These are phyloP conservation scores for Lasioglossum morio DNA, from an alignment of 2,888 invertebrate species.

Conservation along the genomic window DNA sequence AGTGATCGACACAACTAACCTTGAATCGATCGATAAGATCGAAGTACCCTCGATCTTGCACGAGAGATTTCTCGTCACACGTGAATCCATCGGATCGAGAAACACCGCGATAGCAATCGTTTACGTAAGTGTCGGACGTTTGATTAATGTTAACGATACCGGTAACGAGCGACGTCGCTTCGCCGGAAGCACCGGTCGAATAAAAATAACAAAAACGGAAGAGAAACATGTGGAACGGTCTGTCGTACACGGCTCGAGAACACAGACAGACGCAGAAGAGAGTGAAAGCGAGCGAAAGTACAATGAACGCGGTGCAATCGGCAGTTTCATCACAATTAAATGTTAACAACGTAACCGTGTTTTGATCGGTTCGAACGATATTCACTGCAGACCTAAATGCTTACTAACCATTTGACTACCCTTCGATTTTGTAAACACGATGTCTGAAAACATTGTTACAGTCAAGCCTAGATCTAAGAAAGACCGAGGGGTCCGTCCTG, in stretches of 20 bases:
- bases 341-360: conserved; percentile 5
- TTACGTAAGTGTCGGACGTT: conserved; percentile 8
- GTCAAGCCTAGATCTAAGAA: no score
- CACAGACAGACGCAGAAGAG: not conserved
- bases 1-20: not conserved
- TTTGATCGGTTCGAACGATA: not conserved
- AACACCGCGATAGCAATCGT: conserved; percentile 1
- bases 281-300: conserved; percentile 49
- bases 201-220: not conserved
- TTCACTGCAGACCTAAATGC: not conserved
- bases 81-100: not conserved
- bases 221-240: not conserved
- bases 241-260: not conserved
- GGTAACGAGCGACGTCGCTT: conserved; percentile 1
- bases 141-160: conserved; percentile 23
- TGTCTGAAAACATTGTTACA: no score
- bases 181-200: conserved; percentile 16
- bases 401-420: no score
- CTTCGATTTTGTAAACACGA: no score
- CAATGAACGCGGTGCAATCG: conserved; percentile 18
- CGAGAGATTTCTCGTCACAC: not conserved
- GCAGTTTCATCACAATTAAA: conserved; percentile 35
- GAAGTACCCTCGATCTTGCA: not conserved
- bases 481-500: no score
- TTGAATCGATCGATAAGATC: not conserved